Evolutionary conservation across 1,140 invertebrate genomes (phyloP).

Genomic region (Calephelis virginiensis): DNA sequence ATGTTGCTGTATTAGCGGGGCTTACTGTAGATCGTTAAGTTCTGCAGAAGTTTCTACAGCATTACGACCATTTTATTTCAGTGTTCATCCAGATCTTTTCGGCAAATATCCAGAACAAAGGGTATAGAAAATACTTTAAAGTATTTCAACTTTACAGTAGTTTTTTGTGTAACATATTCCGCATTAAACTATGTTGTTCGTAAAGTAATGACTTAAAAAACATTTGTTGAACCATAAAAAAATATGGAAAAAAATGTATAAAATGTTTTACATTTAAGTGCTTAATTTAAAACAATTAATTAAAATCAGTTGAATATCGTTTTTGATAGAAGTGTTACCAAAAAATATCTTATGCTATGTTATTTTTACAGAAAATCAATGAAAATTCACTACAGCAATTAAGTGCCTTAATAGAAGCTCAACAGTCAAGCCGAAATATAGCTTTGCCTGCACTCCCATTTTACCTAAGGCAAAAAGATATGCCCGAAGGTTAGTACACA

Average conservation of each 20-base stretch:
- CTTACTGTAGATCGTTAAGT: constrained; percentile 58
- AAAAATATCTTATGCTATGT: constrained; percentile 5
- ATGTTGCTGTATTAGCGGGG: constrained; percentile 41
- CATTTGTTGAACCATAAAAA: too few relatives aligned
- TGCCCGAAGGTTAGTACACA: constrained; percentile 72
- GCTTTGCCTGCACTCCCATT: constrained; percentile 84
- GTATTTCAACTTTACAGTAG: background rate
- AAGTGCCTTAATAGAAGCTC: constrained; percentile 88
- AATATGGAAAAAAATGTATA: too few relatives aligned
- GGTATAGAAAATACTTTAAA: constrained; percentile 68
- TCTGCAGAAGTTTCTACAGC: constrained; percentile 90
- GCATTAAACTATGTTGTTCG: too few relatives aligned
- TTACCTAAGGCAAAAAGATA: constrained; percentile 85
- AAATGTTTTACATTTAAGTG: too few relatives aligned
- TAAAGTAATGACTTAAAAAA: too few relatives aligned
- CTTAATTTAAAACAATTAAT: background rate
- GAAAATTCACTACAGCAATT: constrained; percentile 93
- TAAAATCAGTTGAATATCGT: background rate
- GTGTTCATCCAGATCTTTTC: constrained; percentile 97
- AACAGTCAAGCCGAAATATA: constrained; percentile 82
- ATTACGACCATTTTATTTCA: constrained; percentile 95
- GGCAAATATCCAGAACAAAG: constrained; percentile 93
- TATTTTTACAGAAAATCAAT: constrained; percentile 85
- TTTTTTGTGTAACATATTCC: background rate
- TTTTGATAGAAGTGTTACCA: too few relatives aligned